Evolutionary conservation across 2,113 vertebrate species (phyloP).

Genomic region (Corythoichthys intestinalis): DNA sequence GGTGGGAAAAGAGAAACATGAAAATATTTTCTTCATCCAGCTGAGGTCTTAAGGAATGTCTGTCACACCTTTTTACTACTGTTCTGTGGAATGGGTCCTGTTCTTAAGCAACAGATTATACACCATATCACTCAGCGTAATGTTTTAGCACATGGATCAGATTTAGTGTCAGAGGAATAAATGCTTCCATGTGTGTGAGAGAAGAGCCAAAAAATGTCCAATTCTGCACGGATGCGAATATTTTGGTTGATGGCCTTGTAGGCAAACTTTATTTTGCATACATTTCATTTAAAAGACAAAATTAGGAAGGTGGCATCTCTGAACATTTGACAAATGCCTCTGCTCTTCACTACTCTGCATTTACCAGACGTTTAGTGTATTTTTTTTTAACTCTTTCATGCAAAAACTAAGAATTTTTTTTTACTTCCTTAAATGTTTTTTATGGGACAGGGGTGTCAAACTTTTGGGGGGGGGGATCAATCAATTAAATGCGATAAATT

Average conservation of each 20-base stretch:
- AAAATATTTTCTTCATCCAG: constrained; percentile 21
- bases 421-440: too few species aligned
- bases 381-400: too few species aligned
- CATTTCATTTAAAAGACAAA: too few species aligned
- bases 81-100: constrained; percentile 24
- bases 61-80: constrained; percentile 40
- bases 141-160: constrained; percentile 31
- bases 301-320: too few species aligned
- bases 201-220: background rate
- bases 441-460: too few species aligned
- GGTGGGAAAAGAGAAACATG: constrained; percentile 32
- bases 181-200: constrained; percentile 11
- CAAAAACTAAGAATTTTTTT: too few species aligned
- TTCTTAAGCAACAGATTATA: constrained; percentile 32
- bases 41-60: constrained; percentile 25
- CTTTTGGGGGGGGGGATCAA: too few species aligned
- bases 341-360: too few species aligned
- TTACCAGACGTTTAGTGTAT: too few species aligned
- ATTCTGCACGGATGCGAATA: background rate
- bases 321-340: too few species aligned
- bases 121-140: constrained; percentile 9
- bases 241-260: background rate
- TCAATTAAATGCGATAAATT: too few species aligned
- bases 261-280: background rate
- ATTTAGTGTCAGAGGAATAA: constrained; percentile 21